Percentiles rank a stretch among this genome's conserved stretches.
These are phyloP conservation scores for Ctenicera cuprea DNA, from an alignment of 2,888 invertebrate genomes.

Conservation along the genomic window DNA sequence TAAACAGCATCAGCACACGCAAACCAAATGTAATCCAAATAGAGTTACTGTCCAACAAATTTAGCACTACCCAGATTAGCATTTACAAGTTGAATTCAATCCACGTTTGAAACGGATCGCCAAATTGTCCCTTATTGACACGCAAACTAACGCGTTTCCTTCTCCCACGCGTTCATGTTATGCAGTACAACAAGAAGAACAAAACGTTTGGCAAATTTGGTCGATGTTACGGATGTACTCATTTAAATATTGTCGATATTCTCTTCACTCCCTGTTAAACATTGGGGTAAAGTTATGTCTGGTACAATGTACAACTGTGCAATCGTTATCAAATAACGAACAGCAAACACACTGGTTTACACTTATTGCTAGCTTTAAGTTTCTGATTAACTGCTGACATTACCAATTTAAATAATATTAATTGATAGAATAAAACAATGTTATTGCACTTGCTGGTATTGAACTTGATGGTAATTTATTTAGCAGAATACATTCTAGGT, in stretches of 20 bases:
- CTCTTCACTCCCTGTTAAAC: conserved; percentile 26
- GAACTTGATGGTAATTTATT: neutral
- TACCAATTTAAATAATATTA: neutral
- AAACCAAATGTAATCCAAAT: conserved; percentile 49
- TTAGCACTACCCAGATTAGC: conserved; percentile 49
- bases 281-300: conserved; percentile 21
- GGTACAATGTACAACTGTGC: conserved; percentile 25
- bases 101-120: conserved; percentile 44
- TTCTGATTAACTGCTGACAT: conserved; percentile 4
- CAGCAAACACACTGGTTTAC: conserved; percentile 2
- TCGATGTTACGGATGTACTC: conserved; percentile 31
- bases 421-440: neutral
- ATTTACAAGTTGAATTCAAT: conserved; percentile 53
- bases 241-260: conserved; percentile 38
- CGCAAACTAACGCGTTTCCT: conserved; percentile 37
- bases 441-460: neutral
- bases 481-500: neutral
- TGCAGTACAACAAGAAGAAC: conserved; percentile 21
- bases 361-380: neutral
- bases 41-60: conserved; percentile 53
- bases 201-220: conserved; percentile 36
- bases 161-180: conserved; percentile 28
- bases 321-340: conserved; percentile 15
- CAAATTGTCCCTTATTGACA: conserved; percentile 47
- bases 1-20: conserved; percentile 45